Evolutionary conservation across 2,113 vertebrate genomes (phyloP).

Genomic region (Pedetes capensis): DNA sequence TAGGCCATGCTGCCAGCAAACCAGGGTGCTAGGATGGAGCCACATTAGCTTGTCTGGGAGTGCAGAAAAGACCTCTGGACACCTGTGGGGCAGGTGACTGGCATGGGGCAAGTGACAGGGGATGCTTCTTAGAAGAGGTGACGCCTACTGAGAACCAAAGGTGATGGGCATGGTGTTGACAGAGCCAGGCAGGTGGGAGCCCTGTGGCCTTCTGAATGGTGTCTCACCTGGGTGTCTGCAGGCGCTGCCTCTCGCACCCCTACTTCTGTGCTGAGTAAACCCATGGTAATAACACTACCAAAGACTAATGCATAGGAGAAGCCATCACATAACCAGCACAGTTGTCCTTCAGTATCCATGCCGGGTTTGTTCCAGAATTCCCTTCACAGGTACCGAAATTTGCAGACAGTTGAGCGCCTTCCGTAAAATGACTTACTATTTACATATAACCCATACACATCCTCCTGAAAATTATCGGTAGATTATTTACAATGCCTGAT

Average conservation of each 20-base stretch:
- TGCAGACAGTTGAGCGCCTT: not conserved
- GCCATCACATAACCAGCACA: too few relatives aligned
- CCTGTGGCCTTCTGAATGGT: not conserved
- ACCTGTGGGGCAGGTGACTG: not conserved
- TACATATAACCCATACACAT: not conserved
- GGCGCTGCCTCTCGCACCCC: too few relatives aligned
- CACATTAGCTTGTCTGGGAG: not conserved
- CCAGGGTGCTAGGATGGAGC: not conserved
- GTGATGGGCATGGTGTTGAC: not conserved
- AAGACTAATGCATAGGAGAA: not conserved
- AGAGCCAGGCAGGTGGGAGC: not conserved
- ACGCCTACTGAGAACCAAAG: not conserved
- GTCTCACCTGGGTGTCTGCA: too few relatives aligned
- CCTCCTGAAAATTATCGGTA: not conserved
- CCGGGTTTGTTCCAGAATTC: not conserved
- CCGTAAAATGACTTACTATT: not conserved
- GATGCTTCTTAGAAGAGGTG: not conserved
- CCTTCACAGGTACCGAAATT: not conserved
- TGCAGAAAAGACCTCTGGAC: not conserved
- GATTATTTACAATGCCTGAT: not conserved
- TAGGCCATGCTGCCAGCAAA: too few relatives aligned
- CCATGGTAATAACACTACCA: not conserved
- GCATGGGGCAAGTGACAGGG: not conserved
- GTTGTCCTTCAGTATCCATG: not conserved
- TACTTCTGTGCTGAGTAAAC: fast-evolving